Percentiles rank a stretch among this genome's conserved stretches.
Evolutionary conservation across 2,888 invertebrate species (phyloP).

Genomic region (Scaptomyza polygonia): DNA sequence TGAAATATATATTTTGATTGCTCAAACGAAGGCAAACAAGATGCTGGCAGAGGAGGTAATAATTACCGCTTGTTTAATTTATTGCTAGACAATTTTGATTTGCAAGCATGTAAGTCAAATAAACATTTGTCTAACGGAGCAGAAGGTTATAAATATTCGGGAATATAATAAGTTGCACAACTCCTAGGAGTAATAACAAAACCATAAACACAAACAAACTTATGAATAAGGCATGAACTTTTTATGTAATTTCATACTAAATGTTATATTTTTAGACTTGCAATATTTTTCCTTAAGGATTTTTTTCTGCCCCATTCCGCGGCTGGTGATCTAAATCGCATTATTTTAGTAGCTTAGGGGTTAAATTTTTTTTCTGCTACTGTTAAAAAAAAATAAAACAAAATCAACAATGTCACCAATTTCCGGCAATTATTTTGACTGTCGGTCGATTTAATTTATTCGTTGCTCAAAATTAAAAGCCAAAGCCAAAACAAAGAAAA

Average conservation of each 20-base stretch:
- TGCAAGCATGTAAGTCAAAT: slow-evolving; percentile 30
- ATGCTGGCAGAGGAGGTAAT: slow-evolving; percentile 51
- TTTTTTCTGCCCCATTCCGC: no score
- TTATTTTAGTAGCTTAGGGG: slow-evolving; percentile 17
- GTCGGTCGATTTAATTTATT: slow-evolving; percentile 80
- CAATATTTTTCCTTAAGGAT: neutral
- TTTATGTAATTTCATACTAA: no score
- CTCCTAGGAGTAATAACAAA: slow-evolving; percentile 3
- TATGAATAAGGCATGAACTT: neutral
- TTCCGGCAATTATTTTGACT: slow-evolving; percentile 78
- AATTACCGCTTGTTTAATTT: slow-evolving; percentile 75
- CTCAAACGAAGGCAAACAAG: slow-evolving; percentile 27
- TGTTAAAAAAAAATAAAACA: slow-evolving; percentile 20
- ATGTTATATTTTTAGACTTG: no score
- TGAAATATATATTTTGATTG: slow-evolving; percentile 46
- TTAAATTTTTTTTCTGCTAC: slow-evolving; percentile 2
- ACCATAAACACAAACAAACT: neutral
- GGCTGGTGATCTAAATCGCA: slow-evolving; percentile 27
- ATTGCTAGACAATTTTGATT: slow-evolving; percentile 68
- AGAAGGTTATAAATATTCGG: slow-evolving; percentile 12
- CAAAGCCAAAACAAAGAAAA: slow-evolving; percentile 65
- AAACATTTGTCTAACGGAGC: neutral
- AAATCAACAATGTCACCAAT: slow-evolving; percentile 64
- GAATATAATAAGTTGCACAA: neutral
- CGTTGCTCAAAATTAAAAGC: slow-evolving; percentile 74